Conservation (phyloP, 1,140 invertebrate genomes). For the Musca vetustissima region DNA sequence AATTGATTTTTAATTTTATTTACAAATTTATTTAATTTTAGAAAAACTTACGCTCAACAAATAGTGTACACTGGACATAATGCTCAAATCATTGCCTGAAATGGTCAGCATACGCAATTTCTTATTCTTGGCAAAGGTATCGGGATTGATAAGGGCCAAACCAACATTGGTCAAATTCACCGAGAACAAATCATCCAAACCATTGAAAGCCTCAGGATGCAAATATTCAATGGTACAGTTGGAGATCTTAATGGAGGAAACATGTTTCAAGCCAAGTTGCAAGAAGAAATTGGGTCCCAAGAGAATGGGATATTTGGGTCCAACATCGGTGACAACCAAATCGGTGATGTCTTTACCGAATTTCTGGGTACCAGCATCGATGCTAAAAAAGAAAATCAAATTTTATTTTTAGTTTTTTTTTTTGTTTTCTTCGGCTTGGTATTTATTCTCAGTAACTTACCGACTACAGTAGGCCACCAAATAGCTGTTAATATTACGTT, state of each 20-base stretch:
- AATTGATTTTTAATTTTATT: neutral
- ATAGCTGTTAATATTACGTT: conserved; percentile 49
- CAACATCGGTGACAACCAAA: conserved; percentile 62
- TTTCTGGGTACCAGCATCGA: conserved; percentile 62
- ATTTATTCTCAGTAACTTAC: conserved; percentile 23
- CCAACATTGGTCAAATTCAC: conserved; percentile 69
- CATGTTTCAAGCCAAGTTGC: conserved; percentile 60
- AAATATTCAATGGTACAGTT: conserved; percentile 61
- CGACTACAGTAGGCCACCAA: conserved; percentile 53
- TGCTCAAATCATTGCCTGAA: conserved; percentile 65
- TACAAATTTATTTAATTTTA: neutral
- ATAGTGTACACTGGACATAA: conserved; percentile 47
- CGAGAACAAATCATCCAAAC: conserved; percentile 64
- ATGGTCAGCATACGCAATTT: conserved; percentile 67
- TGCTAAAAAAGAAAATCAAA: conserved; percentile 35
- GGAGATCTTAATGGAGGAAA: conserved; percentile 62
- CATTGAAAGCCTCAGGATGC: conserved; percentile 65
- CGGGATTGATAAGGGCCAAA: conserved; percentile 63
- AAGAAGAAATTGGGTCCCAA: conserved; percentile 61
- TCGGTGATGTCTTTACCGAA: conserved; percentile 63
- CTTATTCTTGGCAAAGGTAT: conserved; percentile 67
- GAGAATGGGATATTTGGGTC: conserved; percentile 58
- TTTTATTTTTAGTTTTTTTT: too few species aligned
- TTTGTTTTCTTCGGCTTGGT: too few species aligned
- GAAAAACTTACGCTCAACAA: conserved; percentile 43